phyloP scores from a whole-genome alignment of 1,140 invertebrate genomes.

The Nasonia giraulti region DNA sequence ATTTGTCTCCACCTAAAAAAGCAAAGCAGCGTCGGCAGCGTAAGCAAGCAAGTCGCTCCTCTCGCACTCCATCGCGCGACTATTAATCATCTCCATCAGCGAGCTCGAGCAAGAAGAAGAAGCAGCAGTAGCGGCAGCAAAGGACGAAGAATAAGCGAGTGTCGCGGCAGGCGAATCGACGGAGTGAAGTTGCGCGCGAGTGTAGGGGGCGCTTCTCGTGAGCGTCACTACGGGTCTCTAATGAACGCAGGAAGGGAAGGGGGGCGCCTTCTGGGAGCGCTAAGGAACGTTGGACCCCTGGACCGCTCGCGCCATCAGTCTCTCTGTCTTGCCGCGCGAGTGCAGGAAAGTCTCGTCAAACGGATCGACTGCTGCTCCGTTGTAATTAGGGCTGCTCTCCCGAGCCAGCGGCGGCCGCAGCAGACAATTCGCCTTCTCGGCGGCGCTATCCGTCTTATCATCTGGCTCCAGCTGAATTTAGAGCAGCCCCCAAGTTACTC shows the following conservation, averaged over 20 bases:
- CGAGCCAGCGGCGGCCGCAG: not conserved
- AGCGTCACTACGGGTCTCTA: not conserved
- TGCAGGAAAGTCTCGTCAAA: not conserved
- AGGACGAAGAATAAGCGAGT: not conserved
- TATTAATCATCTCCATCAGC: constrained; percentile 6
- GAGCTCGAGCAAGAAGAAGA: not conserved
- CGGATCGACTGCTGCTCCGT: not conserved
- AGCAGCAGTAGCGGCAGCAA: not conserved
- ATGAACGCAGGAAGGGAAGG: not conserved
- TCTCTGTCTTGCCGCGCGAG: not conserved
- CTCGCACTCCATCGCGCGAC: not conserved
- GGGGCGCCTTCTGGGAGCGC: constrained; percentile 15
- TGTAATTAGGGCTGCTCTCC: constrained; percentile 37
- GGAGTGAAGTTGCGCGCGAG: not conserved
- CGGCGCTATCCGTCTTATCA: constrained; percentile 29
- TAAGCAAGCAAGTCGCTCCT: not conserved
- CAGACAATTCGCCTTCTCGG: not conserved
- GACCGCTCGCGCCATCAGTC: not conserved
- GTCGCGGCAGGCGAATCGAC: not conserved
- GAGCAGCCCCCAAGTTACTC: constrained; percentile 23
- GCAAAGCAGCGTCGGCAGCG: not conserved
- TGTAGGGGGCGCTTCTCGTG: not conserved
- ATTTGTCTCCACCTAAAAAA: not conserved
- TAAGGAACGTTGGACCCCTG: not conserved
- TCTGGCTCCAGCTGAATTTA: constrained; percentile 26